Evolutionary conservation across 2,113 vertebrate species (phyloP).

Genomic region (Passer montanus): DNA sequence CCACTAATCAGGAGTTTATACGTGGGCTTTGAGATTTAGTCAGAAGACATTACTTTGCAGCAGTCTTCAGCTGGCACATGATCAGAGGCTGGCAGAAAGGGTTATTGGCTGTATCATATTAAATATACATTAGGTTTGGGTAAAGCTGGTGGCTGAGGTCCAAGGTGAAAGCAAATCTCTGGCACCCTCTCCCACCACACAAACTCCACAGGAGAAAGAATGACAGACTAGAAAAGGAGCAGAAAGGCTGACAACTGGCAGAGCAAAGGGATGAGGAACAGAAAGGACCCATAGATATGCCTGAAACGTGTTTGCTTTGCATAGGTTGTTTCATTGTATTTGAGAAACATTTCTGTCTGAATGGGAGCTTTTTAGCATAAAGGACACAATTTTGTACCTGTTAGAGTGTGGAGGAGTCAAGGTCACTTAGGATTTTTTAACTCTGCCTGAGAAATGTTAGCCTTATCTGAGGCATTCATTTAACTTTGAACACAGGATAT

Average conservation of each 20-base stretch:
- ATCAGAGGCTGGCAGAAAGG: neutral
- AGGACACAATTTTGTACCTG: neutral
- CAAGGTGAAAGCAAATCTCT: slow-evolving; percentile 29
- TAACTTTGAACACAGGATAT: neutral
- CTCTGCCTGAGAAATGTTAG: neutral
- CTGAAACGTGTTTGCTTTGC: neutral
- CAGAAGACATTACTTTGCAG: neutral
- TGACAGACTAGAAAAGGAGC: neutral
- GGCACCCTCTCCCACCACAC: neutral
- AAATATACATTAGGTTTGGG: slow-evolving; percentile 23
- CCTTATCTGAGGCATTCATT: neutral
- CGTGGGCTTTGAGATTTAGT: neutral
- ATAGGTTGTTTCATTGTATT: neutral
- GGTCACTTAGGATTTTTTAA: neutral
- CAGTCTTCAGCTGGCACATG: neutral
- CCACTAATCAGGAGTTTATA: slow-evolving; percentile 21
- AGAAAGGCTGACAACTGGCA: neutral
- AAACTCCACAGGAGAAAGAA: neutral
- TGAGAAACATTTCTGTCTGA: neutral
- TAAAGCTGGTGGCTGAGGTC: neutral
- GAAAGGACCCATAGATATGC: neutral
- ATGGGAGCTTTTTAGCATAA: neutral
- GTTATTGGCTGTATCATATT: neutral
- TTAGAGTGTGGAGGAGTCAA: neutral
- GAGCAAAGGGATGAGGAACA: neutral